Evolutionary conservation across 2,113 vertebrate genomes (phyloP).

Genomic region (Blennius ocellaris): DNA sequence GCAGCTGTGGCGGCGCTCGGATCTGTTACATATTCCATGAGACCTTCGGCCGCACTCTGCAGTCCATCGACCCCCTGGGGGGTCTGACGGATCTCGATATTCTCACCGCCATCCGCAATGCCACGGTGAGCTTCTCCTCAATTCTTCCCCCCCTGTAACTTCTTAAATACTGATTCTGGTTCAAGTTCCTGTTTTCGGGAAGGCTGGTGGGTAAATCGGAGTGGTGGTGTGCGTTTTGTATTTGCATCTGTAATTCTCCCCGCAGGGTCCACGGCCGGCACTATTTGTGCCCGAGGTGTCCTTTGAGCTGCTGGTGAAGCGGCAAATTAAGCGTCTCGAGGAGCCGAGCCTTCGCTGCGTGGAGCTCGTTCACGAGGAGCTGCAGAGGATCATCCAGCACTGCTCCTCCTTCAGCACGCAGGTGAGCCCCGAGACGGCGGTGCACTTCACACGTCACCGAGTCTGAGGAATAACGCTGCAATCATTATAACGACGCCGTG

Average conservation of each 20-base stretch:
- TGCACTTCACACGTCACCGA: slow-evolving; percentile 1
- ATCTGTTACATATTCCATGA: slow-evolving; percentile 90
- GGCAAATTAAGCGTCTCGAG: slow-evolving; percentile 87
- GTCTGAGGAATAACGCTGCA: background rate
- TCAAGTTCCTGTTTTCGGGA: slow-evolving; percentile 10
- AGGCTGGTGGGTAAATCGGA: slow-evolving; percentile 8
- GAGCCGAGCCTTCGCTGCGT: slow-evolving; percentile 87
- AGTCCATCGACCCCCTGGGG: slow-evolving; percentile 85
- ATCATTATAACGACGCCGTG: background rate
- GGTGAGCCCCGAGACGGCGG: slow-evolving; percentile 58
- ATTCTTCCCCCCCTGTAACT: slow-evolving; percentile 14
- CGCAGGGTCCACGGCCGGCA: slow-evolving; percentile 84
- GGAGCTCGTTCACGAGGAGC: slow-evolving; percentile 87
- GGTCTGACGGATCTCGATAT: slow-evolving; percentile 84
- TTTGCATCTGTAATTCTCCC: slow-evolving; percentile 10
- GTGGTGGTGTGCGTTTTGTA: slow-evolving; percentile 12
- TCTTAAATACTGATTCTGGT: slow-evolving; percentile 25
- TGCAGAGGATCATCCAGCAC: slow-evolving; percentile 88
- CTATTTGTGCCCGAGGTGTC: slow-evolving; percentile 87
- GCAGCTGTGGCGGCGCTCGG: slow-evolving; percentile 85
- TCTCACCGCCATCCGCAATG: slow-evolving; percentile 87
- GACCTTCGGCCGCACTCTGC: slow-evolving; percentile 86
- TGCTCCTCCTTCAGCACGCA: slow-evolving; percentile 86
- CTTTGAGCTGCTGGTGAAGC: slow-evolving; percentile 87
- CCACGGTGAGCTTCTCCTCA: slow-evolving; percentile 68